Conservation (phyloP, 2,888 invertebrate species). For the Temnothorax rugatulus region DNA sequence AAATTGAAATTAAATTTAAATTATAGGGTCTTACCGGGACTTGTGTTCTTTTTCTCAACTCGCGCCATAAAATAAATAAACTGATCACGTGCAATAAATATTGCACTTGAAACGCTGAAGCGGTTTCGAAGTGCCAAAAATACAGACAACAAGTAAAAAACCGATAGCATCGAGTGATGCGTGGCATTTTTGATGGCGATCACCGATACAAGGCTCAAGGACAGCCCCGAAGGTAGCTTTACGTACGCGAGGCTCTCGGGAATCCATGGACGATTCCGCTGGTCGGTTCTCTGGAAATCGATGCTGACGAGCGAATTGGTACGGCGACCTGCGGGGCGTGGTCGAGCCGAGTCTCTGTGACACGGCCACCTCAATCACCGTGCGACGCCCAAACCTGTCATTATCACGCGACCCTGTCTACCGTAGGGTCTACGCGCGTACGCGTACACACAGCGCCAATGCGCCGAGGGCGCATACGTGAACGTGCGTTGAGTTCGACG, state of each 20-base stretch:
- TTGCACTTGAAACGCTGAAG: slow-evolving; percentile 14
- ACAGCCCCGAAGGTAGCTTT: slow-evolving; percentile 40
- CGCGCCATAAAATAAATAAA: neutral
- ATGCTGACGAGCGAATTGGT: slow-evolving; percentile 77
- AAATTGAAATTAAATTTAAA: neutral
- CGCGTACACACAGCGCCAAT: slow-evolving; percentile 54
- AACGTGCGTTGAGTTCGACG: slow-evolving; percentile 63
- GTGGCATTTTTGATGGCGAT: slow-evolving; percentile 35
- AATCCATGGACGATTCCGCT: slow-evolving; percentile 49
- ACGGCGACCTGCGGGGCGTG: slow-evolving; percentile 80
- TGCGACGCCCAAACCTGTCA: slow-evolving; percentile 84
- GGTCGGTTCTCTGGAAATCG: slow-evolving; percentile 73
- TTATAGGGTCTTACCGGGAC: neutral
- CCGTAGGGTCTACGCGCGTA: slow-evolving; percentile 71
- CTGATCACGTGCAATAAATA: slow-evolving; percentile 22
- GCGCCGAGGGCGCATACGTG: slow-evolving; percentile 39
- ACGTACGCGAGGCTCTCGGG: slow-evolving; percentile 11
- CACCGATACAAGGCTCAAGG: slow-evolving; percentile 43
- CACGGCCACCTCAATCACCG: slow-evolving; percentile 84
- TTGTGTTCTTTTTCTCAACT: neutral
- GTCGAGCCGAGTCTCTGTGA: slow-evolving; percentile 83
- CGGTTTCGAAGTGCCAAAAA: slow-evolving; percentile 38
- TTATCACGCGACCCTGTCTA: slow-evolving; percentile 85
- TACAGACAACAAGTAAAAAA: slow-evolving; percentile 35
- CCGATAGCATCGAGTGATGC: slow-evolving; percentile 32